These are phyloP conservation scores for Adelognathus sp. DNA, from an alignment of 2,888 invertebrate genomes.

Conservation along the genomic window DNA sequence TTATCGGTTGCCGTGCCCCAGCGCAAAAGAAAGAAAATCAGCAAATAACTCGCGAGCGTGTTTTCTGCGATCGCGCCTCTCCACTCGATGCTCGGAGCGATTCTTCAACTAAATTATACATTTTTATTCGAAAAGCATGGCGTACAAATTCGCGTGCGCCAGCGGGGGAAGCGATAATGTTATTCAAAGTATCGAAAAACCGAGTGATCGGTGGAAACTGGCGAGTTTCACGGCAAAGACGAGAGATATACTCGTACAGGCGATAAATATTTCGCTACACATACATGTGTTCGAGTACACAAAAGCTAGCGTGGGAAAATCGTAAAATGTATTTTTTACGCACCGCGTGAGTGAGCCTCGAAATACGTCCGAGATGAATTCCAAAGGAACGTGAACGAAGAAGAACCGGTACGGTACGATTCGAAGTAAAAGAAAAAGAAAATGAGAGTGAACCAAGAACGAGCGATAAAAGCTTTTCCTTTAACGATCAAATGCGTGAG, in stretches of 20 bases:
- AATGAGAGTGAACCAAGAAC: not conserved
- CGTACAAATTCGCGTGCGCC: not conserved
- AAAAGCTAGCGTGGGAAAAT: conserved; percentile 43
- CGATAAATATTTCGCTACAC: not conserved
- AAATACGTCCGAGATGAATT: not conserved
- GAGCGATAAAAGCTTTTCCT: conserved; percentile 21
- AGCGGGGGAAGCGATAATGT: conserved; percentile 20
- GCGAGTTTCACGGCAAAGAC: conserved; percentile 24
- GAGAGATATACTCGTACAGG: not conserved
- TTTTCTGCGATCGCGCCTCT: not conserved
- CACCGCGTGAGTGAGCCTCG: conserved; percentile 11
- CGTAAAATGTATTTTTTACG: conserved; percentile 33
- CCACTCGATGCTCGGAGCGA: not conserved
- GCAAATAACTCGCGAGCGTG: not conserved
- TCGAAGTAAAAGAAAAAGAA: not conserved
- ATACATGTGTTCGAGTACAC: conserved; percentile 13
- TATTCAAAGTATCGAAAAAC: conserved; percentile 11
- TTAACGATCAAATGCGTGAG: conserved; percentile 34
- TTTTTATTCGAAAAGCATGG: conserved; percentile 19
- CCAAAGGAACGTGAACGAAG: not conserved
- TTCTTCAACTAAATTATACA: conserved; percentile 5
- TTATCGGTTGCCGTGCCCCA: not conserved
- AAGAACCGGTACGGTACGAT: not conserved
- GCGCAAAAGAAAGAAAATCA: not conserved
- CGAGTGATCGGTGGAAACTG: conserved; percentile 30